Percentiles rank a stretch among this genome's conserved stretches.
Conservation (phyloP, 2,888 invertebrate genomes). For the Gryllus longicercus region DNA sequence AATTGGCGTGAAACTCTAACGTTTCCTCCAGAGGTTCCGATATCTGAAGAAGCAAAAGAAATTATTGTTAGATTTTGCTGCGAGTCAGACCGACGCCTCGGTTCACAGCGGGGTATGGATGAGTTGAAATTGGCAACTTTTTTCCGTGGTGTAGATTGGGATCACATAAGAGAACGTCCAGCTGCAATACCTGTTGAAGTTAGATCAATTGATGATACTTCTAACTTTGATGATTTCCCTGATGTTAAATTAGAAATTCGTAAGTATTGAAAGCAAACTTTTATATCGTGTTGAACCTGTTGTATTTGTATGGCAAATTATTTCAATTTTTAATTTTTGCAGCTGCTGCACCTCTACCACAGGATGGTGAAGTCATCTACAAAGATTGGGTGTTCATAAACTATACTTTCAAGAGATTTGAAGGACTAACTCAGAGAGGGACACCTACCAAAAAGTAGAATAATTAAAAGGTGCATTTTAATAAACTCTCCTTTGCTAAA, state of each 20-base stretch:
- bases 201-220: constrained; percentile 98
- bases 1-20: constrained; percentile 98
- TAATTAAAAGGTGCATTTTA: constrained; percentile 30
- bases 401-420: constrained; percentile 99
- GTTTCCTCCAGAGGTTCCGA: constrained; percentile 98
- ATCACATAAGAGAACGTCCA: constrained; percentile 95
- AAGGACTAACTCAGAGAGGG: constrained; percentile 90
- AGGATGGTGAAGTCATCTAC: constrained; percentile 86
- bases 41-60: constrained; percentile 95
- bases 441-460: constrained; percentile 73
- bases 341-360: constrained; percentile 83
- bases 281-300: background rate
- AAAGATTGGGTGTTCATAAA: constrained; percentile 99
- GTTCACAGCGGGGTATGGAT: constrained; percentile 84
- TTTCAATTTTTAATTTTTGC: constrained; percentile 43
- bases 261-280: constrained; percentile 55
- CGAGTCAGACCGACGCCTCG: constrained; percentile 88
- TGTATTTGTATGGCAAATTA: background rate
- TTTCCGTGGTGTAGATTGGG: constrained; percentile 97
- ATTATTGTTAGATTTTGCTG: constrained; percentile 95
- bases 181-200: constrained; percentile 98
- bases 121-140: constrained; percentile 89
- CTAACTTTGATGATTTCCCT: constrained; percentile 99
- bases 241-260: constrained; percentile 98
- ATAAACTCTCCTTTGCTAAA: background rate